Base-by-base conservation (phyloP, 2,113 vertebrate genomes). In the Pyxicephalus adspersus region DNA sequence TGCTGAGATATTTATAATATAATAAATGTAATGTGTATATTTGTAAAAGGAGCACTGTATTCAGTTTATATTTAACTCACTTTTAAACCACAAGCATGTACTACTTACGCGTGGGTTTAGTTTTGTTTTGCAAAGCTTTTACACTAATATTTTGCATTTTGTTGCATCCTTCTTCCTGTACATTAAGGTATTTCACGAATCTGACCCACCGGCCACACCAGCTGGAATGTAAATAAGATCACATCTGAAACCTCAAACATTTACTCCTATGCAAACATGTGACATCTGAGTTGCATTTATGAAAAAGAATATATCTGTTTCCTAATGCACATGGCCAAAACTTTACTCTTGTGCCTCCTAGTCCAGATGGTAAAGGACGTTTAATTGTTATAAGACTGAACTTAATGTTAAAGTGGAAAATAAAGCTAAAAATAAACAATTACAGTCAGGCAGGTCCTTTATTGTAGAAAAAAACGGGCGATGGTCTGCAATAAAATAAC, bases 81-180 rank as follows among this genome's bases (percentile, higher is more conserved):
- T 52, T 50, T 25, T 22, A 15, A 23, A 54, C 63, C 50, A 28
- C 63, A 57, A 66, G 25, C 26, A 58, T 45, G 60, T 70, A 8
- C 77, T 68, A 60, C 68, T 51, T 57, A 58, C 50, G 25, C 60
- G 28, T 65, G 38, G 52, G 23, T 28, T 68, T 58, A 31, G 45
- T 72, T 80, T 80, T 71, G 66, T 13, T 80, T 72, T 80, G 78
- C 78, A 80, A 80, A 72, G 34, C 17, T 19, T 54, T 61, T 54
- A 18, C 58, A 55, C 55, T 64, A 72, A 63, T 72, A 79, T 50
- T 80, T 80, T 80, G 78, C 67, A 80, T 80, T 72, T 13, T 50
- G 54, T 23, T 17, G 31, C 19, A 51, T 71, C 64, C 60, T 68
- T 54, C 67, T 80, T 80, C 78, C 78, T 80, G 67, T 72, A 29